phyloP scores from a whole-genome alignment of 2,888 invertebrate species.

The Unio delphinus region DNA sequence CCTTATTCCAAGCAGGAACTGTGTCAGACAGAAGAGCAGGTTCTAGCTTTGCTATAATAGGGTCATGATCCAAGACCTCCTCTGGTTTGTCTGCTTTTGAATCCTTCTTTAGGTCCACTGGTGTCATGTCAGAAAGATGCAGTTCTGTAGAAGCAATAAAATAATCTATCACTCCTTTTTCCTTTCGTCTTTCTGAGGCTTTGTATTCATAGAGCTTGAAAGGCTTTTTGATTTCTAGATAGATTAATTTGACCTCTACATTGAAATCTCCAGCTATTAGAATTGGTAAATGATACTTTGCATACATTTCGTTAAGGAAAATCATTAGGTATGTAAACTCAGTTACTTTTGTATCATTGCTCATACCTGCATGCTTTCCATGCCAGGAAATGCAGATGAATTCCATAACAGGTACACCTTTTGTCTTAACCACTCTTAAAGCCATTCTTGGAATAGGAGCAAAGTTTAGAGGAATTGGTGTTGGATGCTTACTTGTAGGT shows the following conservation, averaged over 20 bases:
- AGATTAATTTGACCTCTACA: constrained; percentile 15
- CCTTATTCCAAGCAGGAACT: no score
- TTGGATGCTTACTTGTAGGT: constrained; percentile 14
- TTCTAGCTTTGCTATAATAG: background rate
- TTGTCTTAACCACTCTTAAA: constrained; percentile 6
- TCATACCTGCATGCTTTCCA: constrained; percentile 8
- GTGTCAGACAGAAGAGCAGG: no score
- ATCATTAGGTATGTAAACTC: constrained; percentile 23
- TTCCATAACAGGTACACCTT: constrained; percentile 9
- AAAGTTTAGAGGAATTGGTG: constrained; percentile 18
- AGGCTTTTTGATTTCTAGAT: constrained; percentile 12
- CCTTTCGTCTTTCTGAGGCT: constrained; percentile 17
- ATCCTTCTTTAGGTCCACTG: constrained; percentile 15
- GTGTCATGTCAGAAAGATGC: constrained; percentile 9
- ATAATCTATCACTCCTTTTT: constrained; percentile 15
- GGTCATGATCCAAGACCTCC: constrained; percentile 22
- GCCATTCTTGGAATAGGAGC: constrained; percentile 22
- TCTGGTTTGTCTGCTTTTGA: constrained; percentile 12
- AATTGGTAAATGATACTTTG: constrained; percentile 19
- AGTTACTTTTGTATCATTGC: constrained; percentile 10
- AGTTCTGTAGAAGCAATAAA: constrained; percentile 24
- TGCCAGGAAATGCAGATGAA: constrained; percentile 34
- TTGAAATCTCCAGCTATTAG: constrained; percentile 26
- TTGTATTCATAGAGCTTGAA: constrained; percentile 24
- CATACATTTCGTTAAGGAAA: constrained; percentile 18